Evolutionary conservation across 2,113 vertebrate genomes (phyloP), one percentile per base, ranked within the genome.

Genomic region (Misgurnus anguillicaudatus): DNA sequence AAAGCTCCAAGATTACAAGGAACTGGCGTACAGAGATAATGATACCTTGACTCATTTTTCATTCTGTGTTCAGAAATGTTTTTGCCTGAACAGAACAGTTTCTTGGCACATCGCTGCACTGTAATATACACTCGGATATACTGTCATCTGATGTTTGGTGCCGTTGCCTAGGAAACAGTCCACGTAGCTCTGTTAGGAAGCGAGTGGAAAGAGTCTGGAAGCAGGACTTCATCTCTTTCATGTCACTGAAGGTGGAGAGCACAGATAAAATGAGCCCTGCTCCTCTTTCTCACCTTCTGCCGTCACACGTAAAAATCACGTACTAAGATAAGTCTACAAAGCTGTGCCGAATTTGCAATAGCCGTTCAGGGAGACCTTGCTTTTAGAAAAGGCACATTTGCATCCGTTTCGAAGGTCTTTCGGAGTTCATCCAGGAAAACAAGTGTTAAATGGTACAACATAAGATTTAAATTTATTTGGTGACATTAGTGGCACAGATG

Each of bases 61-160:
- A 42, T 55, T 45, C 70, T 11, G 45, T 38, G 8, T 83, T 71
- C 85, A 86, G 82, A 77, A 76, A 86, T 85, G 85, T 78, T 86
- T 75, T 73, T 80, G 71, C 70, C 71, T 77, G 63, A 47, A 83
- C 80, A 68, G 77, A 80, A 78, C 80, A 75, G 74, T 78, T 83
- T 83, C 79, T 67, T 82, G 85, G 83, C 81, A 45, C 61, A 24
- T 51, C 45, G 70, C 39, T 75, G 17, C 61, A 84, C 79, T 74
- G 81, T 80, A 83, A 79, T 78, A 42, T 84, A 74, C 63, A 83
- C 83, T 84, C 78, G 78, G 78, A 78, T 72, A 51, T 79, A 72
- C 68, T 82, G 83, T 86, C 86, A 63, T 85, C 65, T 81, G 47
- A 76, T 85, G 82, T 87, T 86, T 86, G 76, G 63, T 47, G 48